A percentile compares a stretch with the other conserved stretches of the same genome.
Evolutionary conservation across 2,888 invertebrate species (phyloP).

Genomic region (Epinotia demarniana): DNA sequence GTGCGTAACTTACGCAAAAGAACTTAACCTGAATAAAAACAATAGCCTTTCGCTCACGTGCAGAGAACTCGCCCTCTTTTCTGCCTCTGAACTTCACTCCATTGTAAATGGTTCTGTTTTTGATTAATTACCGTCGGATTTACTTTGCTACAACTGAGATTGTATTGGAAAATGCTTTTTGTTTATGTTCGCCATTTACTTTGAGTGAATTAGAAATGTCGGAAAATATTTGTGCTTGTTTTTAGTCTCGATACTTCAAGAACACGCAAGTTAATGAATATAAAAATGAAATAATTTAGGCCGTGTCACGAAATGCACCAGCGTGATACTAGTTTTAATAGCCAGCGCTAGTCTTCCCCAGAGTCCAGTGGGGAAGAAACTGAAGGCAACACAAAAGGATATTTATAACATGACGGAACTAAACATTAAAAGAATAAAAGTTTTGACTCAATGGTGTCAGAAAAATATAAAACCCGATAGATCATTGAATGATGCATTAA

Average conservation of each 20-base stretch:
- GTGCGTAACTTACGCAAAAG: not conserved
- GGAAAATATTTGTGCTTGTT: constrained; percentile 9
- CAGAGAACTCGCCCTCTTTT: constrained; percentile 4
- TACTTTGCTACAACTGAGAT: constrained; percentile 18
- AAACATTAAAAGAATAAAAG: no score
- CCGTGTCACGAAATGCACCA: no score
- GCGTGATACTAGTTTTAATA: no score
- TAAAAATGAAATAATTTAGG: no score
- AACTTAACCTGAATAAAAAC: constrained; percentile 3
- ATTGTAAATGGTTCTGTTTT: constrained; percentile 20
- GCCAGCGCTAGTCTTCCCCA: no score
- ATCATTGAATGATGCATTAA: no score
- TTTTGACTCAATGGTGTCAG: no score
- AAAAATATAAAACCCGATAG: no score
- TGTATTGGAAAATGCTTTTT: constrained; percentile 26
- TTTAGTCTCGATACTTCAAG: not conserved
- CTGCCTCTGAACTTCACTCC: constrained; percentile 13
- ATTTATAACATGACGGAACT: no score
- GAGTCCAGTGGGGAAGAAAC: no score
- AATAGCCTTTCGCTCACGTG: constrained; percentile 11
- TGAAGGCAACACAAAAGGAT: no score
- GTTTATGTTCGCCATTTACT: constrained; percentile 16
- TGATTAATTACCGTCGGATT: constrained; percentile 29
- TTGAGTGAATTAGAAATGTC: constrained; percentile 10
- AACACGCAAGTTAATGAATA: not conserved